Base-by-base conservation (phyloP, 2,888 invertebrate species). In the Rotaria sp. region DNA sequence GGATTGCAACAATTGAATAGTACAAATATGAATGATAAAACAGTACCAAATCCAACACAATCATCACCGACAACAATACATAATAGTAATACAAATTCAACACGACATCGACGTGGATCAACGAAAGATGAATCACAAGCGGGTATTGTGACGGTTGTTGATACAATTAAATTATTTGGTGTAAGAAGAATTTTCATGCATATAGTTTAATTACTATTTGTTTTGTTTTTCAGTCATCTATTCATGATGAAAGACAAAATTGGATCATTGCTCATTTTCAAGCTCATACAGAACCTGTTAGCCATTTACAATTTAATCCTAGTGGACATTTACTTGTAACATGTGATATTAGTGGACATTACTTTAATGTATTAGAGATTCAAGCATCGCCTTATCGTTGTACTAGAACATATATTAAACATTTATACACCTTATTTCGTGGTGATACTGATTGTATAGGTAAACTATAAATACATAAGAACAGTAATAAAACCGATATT, bases 361-460 rank as follows among this genome's bases (percentile, higher is more conserved):
- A 96, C 90, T 99, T 99, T 92, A 95, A 99, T 91, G 93, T 99
- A 88, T 99, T 97, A 92, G 93, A 96, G 87, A 94, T 99, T 88
- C 95, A 96, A 90, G 95, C 97, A 0, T 97, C 97, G 92, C 95
- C 96, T 0, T 94, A 94, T 85, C 95, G 95, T 0, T 94, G 96
- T 21, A 94, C 94, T 41, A 92, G 96, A 87, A 95, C 96, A 11
- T 90, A 92, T 15, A 92, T 92, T 5, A 92, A 98, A 90, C 99
- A 99, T 92, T 92, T 99, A 74, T 99, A 99, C 90, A 94, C 96
- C 52, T 92, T 99, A 88, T 96, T 97, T 91, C 91, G 98, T 75
- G 98, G 98, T 11, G 97, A 96, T 89, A 98, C 98, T 0, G 95
- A 96, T 84, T 96, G 97, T 85, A 95, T 95, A 93, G 96, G 97